Percentiles rank a stretch among this genome's conserved stretches.
Conservation (phyloP, 2,797 vertebrate genomes). For the Labeo calbasu region DNA sequence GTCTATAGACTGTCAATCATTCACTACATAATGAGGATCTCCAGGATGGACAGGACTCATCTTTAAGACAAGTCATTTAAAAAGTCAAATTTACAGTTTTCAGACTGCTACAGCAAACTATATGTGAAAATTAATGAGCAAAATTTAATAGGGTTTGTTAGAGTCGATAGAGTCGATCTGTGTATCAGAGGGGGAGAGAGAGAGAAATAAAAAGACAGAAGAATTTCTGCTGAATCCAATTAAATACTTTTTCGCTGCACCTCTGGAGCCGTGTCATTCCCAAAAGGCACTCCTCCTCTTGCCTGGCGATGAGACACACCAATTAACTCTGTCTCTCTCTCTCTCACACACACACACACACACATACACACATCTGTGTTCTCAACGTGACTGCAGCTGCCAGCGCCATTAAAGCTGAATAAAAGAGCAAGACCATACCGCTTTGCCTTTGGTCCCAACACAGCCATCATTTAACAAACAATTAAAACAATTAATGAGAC, state of each 20-base stretch:
- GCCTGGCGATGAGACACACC: conserved; percentile 55
- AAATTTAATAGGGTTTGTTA: conserved; percentile 31
- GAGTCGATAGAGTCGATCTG: background rate
- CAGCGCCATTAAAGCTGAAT: conserved; percentile 53
- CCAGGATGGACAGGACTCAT: background rate
- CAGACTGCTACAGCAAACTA: background rate
- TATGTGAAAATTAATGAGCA: conserved; percentile 30
- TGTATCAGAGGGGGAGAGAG: background rate
- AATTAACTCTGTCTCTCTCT: conserved; percentile 57
- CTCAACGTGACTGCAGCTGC: conserved; percentile 44
- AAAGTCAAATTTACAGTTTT: conserved; percentile 29
- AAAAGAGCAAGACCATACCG: conserved; percentile 39
- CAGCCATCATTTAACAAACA: conserved; percentile 52
- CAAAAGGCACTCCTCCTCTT: conserved; percentile 57
- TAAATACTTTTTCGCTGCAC: conserved; percentile 66
- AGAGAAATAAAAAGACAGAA: conserved; percentile 19
- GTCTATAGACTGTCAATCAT: background rate
- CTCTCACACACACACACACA: background rate
- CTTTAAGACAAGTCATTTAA: background rate
- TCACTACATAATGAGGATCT: background rate
- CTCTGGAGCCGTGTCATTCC: conserved; percentile 65
- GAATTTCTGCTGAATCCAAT: conserved; percentile 62
- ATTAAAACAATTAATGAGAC: conserved; percentile 53
- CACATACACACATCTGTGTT: conserved; percentile 40
- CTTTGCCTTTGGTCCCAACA: conserved; percentile 41